These are phyloP conservation scores for Himalopsyche anomala DNA, from an alignment of 2,888 invertebrate genomes.

Conservation along the genomic window DNA sequence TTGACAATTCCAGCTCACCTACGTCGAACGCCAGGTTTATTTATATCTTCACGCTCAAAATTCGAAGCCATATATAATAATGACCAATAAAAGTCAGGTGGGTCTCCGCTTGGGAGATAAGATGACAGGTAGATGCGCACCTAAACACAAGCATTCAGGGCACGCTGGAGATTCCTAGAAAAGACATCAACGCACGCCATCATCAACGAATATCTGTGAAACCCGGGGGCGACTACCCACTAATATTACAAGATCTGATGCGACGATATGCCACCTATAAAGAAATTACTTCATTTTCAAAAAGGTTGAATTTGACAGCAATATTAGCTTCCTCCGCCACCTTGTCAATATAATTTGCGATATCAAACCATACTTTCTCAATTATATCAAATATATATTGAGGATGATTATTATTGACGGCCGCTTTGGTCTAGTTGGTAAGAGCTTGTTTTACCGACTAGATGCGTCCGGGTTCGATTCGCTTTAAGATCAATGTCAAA, in stretches of 20 bases:
- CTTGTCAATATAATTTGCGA: neutral
- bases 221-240: conserved; percentile 51
- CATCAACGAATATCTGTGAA: conserved; percentile 51
- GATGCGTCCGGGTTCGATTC: no score
- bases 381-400: no score
- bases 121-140: conserved; percentile 49
- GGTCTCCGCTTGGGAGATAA: conserved; percentile 47
- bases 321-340: neutral
- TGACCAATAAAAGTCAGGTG: conserved; percentile 54
- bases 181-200: conserved; percentile 45
- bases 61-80: conserved; percentile 36
- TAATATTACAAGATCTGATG: conserved; percentile 53
- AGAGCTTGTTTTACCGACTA: no score
- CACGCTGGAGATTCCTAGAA: conserved; percentile 26
- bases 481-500: no score
- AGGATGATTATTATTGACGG: no score
- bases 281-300: conserved; percentile 9
- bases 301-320: neutral
- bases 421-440: no score
- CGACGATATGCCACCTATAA: conserved; percentile 28
- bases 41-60: conserved; percentile 44
- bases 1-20: conserved; percentile 16
- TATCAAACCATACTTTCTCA: neutral
- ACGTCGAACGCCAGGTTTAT: neutral
- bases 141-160: conserved; percentile 44